Base-by-base conservation (phyloP, 2,797 vertebrate genomes). In the Gallirallus australis region DNA sequence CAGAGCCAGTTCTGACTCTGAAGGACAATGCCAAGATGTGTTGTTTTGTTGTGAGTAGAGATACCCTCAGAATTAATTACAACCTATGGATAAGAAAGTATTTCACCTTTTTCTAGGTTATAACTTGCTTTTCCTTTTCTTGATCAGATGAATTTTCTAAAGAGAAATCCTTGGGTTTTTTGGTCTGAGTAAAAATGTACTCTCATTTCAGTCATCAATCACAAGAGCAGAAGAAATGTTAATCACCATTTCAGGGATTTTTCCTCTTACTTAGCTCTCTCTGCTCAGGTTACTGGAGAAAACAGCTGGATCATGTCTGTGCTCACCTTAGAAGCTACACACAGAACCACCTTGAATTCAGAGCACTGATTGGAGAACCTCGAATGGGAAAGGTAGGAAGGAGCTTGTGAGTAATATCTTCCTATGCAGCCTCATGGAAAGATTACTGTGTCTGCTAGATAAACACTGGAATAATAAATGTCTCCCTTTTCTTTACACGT, bases 241-340 rank as follows among this genome's bases (percentile, higher is more conserved):
- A 57, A 48, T 89, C 25, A n/a, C 17, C 33, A 4, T 37, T 95
- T 72, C 10, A 73, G 56, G 33, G 52, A 39, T 70, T 82, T 95
- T 93, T 83, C 52, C 52, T 45, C 82, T 53, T 85, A 39, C 37
- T 90, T 87, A 48, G 82, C 27, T 94, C n/a, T 52, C 19, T 92
- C 72, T 89, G 50, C 86, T 69, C 88, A 99, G 99, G 99, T 69
- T 99, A 98, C 97, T 99, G 99, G 99, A 99, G 99, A 96, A 99
- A 98, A 93, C 99, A 99, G 95, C 27, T 99, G 96, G 99, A 99
- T 97, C 99, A 99, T 4, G 90, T 99, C 21, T 99, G 99, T 16
- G 98, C 99, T 75, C 99, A 99, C 89, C 97, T 99, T 79, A 98
- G 99, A 81, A 99, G 99, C 89, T 99, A 99, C n/a, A 93, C 99